Evolutionary conservation across 92 coral and sea anemone genomes (phyloP).

Genomic region (Palythoa grandis): DNA sequence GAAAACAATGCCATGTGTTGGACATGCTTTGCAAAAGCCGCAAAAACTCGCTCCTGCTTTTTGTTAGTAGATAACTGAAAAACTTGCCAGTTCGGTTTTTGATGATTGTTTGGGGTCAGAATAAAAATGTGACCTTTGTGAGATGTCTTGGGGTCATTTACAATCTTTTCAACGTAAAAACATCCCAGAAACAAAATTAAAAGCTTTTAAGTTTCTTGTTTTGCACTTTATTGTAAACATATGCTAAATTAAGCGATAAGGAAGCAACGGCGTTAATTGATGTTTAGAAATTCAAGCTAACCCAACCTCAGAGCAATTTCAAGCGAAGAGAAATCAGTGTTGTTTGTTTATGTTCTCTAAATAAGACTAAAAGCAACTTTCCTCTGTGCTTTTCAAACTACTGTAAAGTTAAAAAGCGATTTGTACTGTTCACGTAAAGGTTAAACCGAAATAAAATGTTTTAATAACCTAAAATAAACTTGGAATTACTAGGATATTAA

Average conservation of each 20-base stretch:
- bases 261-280: neutral
- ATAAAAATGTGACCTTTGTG: constrained; percentile 14
- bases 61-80: neutral
- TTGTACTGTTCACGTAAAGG: too few relatives aligned
- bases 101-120: neutral
- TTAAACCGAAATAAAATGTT: too few relatives aligned
- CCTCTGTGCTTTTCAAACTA: neutral
- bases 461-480: too few relatives aligned
- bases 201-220: constrained; percentile 7
- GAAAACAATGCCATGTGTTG: neutral
- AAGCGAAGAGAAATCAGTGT: neutral
- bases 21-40: neutral
- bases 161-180: constrained; percentile 19
- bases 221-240: constrained; percentile 8
- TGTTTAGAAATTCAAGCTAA: constrained; percentile 1
- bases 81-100: neutral
- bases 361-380: neutral
- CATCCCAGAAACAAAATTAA: constrained; percentile 3
- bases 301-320: neutral
- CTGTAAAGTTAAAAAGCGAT: neutral
- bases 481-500: too few relatives aligned
- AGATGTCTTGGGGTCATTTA: constrained; percentile 6
- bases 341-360: neutral
- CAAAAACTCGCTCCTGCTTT: neutral
- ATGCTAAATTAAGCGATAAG: neutral